Percentiles rank a stretch among this genome's conserved stretches.
phyloP scores from a whole-genome alignment of 2,888 invertebrate species.

The Tipula confusa region DNA sequence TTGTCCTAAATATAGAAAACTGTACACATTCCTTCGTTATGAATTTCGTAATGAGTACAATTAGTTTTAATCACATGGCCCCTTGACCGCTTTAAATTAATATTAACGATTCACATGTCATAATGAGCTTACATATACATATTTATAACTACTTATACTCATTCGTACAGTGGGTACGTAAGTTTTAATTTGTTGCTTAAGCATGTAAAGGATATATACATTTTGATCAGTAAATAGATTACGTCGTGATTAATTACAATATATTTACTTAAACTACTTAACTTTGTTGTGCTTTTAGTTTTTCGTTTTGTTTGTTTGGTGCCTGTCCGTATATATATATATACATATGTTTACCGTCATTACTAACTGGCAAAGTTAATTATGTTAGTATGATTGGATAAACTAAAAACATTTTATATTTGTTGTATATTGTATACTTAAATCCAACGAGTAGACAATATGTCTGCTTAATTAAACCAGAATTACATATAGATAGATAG shows the following conservation, averaged over 20 bases:
- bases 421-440: background rate
- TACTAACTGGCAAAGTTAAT: background rate
- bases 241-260: background rate
- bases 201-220: background rate
- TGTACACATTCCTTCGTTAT: background rate
- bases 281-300: background rate
- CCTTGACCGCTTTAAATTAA: background rate
- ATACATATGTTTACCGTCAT: background rate
- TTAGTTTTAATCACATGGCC: background rate
- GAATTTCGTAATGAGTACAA: background rate
- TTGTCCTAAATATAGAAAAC: background rate
- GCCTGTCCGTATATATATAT: background rate
- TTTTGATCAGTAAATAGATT: background rate
- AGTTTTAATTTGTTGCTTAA: background rate
- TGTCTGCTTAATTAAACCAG: too few species aligned
- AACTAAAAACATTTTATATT: too few species aligned
- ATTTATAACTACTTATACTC: too few species aligned
- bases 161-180: too few species aligned
- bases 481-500: too few species aligned
- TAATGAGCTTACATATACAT: background rate
- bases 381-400: background rate
- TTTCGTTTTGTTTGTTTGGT: background rate
- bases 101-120: background rate
- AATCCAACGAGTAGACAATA: background rate
- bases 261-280: background rate